A percentile compares a stretch with the other conserved stretches of the same genome.
Evolutionary conservation across 1,140 invertebrate species (phyloP).

Genomic region (Pectinophora gossypiella): DNA sequence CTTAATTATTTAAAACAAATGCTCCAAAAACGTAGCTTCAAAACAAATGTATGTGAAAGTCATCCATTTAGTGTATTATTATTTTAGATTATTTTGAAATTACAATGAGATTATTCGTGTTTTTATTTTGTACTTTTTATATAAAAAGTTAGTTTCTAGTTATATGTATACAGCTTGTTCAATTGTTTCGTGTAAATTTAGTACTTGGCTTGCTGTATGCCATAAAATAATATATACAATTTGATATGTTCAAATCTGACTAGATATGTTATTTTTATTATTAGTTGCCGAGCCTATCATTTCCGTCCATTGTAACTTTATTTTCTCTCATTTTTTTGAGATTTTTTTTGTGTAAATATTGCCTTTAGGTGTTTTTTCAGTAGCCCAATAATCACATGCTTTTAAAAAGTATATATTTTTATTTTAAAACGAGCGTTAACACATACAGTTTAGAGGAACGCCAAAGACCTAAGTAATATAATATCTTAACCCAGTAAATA

Average conservation of each 20-base stretch:
- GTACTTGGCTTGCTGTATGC: constrained; percentile 15
- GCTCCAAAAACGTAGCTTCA: constrained; percentile 26
- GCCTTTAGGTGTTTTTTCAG: constrained; percentile 22
- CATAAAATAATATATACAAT: constrained; percentile 33
- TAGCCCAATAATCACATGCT: constrained; percentile 20
- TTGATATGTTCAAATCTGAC: constrained; percentile 34
- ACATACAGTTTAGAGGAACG: constrained; percentile 71
- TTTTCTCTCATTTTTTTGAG: constrained; percentile 34
- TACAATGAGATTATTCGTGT: constrained; percentile 67
- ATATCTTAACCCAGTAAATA: neutral
- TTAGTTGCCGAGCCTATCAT: constrained; percentile 55
- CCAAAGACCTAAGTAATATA: constrained; percentile 50
- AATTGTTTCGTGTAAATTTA: constrained; percentile 6
- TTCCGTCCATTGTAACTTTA: constrained; percentile 62
- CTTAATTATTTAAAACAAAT: constrained; percentile 28
- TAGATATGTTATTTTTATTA: constrained; percentile 21
- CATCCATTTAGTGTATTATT: constrained; percentile 26
- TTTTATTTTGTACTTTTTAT: constrained; percentile 66
- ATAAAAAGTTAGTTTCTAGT: constrained; percentile 43
- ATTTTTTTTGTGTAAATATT: constrained; percentile 44
- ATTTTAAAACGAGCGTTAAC: constrained; percentile 9
- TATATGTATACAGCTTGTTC: constrained; percentile 6
- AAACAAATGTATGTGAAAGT: constrained; percentile 30
- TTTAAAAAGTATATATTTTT: constrained; percentile 28
- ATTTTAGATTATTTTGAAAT: constrained; percentile 60